Evolutionary conservation across 1,140 invertebrate species (phyloP), one percentile per base, ranked within the genome.

Genomic region (Solen grandis): DNA sequence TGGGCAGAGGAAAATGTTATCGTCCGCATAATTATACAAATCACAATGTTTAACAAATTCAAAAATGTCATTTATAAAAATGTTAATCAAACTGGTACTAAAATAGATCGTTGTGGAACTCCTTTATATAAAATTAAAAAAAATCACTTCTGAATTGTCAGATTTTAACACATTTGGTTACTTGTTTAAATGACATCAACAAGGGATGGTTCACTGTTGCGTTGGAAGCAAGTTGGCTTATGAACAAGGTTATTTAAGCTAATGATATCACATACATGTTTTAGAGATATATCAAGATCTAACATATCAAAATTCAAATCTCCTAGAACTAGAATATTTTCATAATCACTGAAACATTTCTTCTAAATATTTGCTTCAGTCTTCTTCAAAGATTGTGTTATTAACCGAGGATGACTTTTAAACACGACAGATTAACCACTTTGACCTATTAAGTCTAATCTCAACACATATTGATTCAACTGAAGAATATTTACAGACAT

Each of bases 251-350:
- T 82, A 29, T 16, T 35, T 2, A 70, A 36, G 68, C 69, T 55
- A 60, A 75, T 70, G 16, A 66, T 55, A 54, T 82, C 72, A 75
- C 70, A 75, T 5, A 74, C 16, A 69, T 63, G 2, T 33, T 3
- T 72, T n/a, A 81, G 5, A 14, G 52, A 62, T 55, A 75, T 75
- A 4, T 69, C 29, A 29, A 57, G 10, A 33, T 63, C 27, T 0
- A 50, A 31, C 22, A 72, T 46, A 57, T 73, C 50, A 74, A 50
- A 81, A 33, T 80, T 80, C 1, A 54, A 2, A n/a, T 81, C 79
- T 33, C 70, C 79, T 22, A 81, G 10, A 36, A 52, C 5, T n/a
- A 81, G 10, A 50, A 74, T 50, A 50, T 81, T 74, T 25, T 76
- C 72, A 75, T 55, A 70, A n/a, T 36, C 76, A 14, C 14, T 41